phyloP scores from a whole-genome alignment of 2,888 invertebrate genomes.

The Patella pellucida region DNA sequence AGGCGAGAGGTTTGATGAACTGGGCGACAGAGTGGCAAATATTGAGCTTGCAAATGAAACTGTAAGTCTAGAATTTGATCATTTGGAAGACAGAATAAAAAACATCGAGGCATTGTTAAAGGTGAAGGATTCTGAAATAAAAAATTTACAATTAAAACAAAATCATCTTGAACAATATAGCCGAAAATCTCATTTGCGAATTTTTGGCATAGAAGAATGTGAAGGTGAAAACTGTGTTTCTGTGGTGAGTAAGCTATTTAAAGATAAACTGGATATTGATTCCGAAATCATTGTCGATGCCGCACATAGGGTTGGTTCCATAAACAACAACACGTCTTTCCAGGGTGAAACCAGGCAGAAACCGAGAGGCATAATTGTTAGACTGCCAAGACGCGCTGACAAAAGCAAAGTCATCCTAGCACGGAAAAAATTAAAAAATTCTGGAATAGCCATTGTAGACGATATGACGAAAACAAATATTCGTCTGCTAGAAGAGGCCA shows the following conservation, averaged over 20 bases:
- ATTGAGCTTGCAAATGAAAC: background rate
- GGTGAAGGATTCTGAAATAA: background rate
- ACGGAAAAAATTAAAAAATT: background rate
- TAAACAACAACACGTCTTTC: background rate
- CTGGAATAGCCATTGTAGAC: background rate
- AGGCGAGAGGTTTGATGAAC: background rate
- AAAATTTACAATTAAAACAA: background rate
- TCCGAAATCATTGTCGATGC: background rate
- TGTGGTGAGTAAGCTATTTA: background rate
- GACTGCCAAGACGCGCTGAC: background rate
- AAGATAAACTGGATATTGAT: background rate
- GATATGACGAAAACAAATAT: background rate
- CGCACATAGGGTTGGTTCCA: background rate
- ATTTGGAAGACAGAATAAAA: background rate
- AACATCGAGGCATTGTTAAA: background rate
- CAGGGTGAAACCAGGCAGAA: background rate
- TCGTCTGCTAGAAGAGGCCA: background rate
- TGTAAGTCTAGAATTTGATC: background rate
- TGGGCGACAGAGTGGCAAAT: background rate
- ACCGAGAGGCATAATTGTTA: background rate
- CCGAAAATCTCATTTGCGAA: background rate
- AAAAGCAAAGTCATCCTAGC: background rate
- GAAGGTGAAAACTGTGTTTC: background rate
- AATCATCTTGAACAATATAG: background rate
- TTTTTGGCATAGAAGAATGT: background rate